A percentile compares a stretch with the other conserved stretches of the same genome.
Evolutionary conservation across 2,113 vertebrate species (phyloP).

Genomic region (Bucco capensis): DNA sequence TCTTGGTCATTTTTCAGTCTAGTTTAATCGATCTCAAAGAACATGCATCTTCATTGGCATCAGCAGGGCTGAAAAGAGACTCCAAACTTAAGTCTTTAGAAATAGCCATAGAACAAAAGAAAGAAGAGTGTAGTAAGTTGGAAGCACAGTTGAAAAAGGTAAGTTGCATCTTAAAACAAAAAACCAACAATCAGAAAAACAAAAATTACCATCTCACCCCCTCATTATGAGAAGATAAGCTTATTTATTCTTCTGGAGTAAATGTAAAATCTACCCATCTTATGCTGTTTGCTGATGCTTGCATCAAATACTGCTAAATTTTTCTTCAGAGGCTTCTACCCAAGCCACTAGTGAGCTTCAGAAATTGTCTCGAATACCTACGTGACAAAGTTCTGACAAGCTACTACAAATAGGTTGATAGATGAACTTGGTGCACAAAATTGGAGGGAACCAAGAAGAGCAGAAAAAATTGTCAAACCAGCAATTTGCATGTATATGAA

Average conservation of each 20-base stretch:
- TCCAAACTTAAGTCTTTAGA: constrained; percentile 98
- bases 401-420: constrained; percentile 7
- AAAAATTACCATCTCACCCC: background rate
- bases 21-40: constrained; percentile 97
- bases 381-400: constrained; percentile 43
- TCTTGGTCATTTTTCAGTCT: constrained; percentile 81
- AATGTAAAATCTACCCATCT: constrained; percentile 37
- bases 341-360: constrained; percentile 51
- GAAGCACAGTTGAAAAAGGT: constrained; percentile 95
- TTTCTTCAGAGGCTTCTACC: constrained; percentile 40
- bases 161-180: constrained; percentile 58
- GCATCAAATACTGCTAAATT: constrained; percentile 42
- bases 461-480: background rate
- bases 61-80: constrained; percentile 94
- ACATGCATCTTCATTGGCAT: constrained; percentile 94
- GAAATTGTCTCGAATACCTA: constrained; percentile 35
- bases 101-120: constrained; percentile 99
- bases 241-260: constrained; percentile 17
- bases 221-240: background rate
- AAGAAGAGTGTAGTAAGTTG: constrained; percentile 98
- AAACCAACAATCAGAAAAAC: background rate
- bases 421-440: background rate
- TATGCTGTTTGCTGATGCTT: constrained; percentile 66
- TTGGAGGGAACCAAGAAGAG: background rate
- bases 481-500: background rate